Evolutionary conservation across 2,113 vertebrate species (phyloP), one percentile per base, ranked within the genome.

Genomic region (Callospermophilus lateralis): DNA sequence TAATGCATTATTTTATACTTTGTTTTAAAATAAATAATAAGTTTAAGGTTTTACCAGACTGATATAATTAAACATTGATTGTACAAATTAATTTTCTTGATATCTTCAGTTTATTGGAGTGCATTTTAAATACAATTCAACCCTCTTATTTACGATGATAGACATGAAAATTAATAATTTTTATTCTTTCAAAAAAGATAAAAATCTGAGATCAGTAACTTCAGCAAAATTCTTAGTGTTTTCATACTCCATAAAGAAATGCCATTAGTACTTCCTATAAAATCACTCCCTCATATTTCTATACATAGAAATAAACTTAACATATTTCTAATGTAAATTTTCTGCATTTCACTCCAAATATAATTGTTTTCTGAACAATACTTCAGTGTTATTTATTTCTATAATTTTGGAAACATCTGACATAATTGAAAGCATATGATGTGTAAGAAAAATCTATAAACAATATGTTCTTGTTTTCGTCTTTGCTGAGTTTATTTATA

Each of bases 281-380:
- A 98, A 97, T 70, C 65, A 51, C 5, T 95, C 6, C 8, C 72
- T 96, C 85, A 97, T 84, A 97, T 92, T 89, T 48, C 73, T 90
- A 90, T 48, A 97, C 76, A 98, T 94, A 97, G 96, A 97, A 97
- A 97, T 96, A 95, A 96, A 97, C 3, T 42, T 97, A 98, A 98
- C n/a, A 39, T 22, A 39, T 63, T 96, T 68, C 11, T 77, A 80
- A 72, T 72, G 15, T 34, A 93, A 84, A 74, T 67, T 93, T 90
- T 58, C 4, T 91, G 72, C 72, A 90, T 73, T 94, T 94, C 1
- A 93, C 48, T 96, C 22, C 61, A 97, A 97, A 97, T 97, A 97
- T 94, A 79, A 97, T 89, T 53, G 37, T 92, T 98, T 67, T 90
- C 51, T 76, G 80, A 39, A 84, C 15, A 96, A 88, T 97, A 68